Evolutionary conservation across 2,113 vertebrate species (phyloP).

Genomic region (Tringa solitaria): DNA sequence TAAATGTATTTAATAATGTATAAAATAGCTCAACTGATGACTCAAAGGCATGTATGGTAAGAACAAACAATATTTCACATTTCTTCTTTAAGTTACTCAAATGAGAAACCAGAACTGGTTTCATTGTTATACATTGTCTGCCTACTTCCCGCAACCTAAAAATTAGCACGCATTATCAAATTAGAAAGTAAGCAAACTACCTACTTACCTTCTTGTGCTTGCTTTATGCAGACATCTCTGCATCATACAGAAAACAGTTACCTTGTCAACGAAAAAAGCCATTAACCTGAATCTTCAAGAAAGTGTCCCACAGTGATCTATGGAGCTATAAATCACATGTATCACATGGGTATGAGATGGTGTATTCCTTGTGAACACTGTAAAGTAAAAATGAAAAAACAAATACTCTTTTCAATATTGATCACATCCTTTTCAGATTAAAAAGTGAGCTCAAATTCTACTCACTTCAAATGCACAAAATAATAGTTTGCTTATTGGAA

Average conservation of each 20-base stretch:
- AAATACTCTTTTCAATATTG: neutral
- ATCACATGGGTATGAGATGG: neutral
- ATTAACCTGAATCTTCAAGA: neutral
- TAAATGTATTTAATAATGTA: neutral
- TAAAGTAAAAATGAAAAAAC: neutral
- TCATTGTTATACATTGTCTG: neutral
- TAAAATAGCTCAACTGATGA: neutral
- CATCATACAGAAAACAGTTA: neutral
- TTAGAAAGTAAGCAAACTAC: neutral
- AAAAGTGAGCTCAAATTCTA: neutral
- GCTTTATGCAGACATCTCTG: neutral
- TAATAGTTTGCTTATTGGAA: neutral
- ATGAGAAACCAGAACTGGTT: neutral
- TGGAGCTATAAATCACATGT: accelerated
- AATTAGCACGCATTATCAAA: neutral
- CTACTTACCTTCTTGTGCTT: neutral
- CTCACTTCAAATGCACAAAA: neutral
- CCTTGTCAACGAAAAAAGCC: neutral
- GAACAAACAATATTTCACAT: neutral
- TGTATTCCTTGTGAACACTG: neutral
- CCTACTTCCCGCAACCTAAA: neutral
- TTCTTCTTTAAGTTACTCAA: neutral
- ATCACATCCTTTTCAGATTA: neutral
- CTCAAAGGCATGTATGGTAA: neutral
- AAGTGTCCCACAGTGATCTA: neutral